Percentiles rank a stretch among this genome's conserved stretches.
These are phyloP conservation scores for Petrolisthes cinctipes DNA, from an alignment of 2,888 invertebrate genomes.

Conservation along the genomic window DNA sequence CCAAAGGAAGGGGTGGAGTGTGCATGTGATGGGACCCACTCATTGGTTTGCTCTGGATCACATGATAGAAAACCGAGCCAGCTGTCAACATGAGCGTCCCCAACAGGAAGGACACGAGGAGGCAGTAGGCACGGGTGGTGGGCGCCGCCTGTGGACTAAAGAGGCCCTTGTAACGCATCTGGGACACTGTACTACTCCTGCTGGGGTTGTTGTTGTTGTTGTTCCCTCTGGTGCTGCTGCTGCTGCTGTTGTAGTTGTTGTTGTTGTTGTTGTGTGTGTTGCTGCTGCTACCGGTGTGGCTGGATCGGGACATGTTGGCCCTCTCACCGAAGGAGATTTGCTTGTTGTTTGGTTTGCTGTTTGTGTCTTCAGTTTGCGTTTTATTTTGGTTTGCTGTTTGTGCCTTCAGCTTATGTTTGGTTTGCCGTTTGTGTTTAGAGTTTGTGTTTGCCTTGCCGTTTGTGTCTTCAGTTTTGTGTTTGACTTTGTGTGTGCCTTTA, in stretches of 20 bases:
- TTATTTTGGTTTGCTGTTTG: no score
- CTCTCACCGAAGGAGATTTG: no score
- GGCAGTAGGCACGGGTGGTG: conserved; percentile 56
- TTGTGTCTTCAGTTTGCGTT: no score
- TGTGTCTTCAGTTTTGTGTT: no score
- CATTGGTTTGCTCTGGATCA: conserved; percentile 52
- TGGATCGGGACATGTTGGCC: neutral
- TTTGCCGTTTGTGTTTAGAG: no score
- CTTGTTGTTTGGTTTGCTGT: no score
- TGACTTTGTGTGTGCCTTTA: no score
- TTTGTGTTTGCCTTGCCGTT: no score
- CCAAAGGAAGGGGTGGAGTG: conserved; percentile 56
- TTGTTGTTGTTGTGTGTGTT: neutral
- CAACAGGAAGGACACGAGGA: conserved; percentile 50
- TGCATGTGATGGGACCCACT: conserved; percentile 57
- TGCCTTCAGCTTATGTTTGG: no score
- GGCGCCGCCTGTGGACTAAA: conserved; percentile 51
- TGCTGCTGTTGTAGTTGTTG: neutral
- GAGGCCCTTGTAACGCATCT: conserved; percentile 47
- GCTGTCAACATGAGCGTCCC: conserved; percentile 55
- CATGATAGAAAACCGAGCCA: conserved; percentile 59
- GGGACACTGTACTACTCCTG: neutral
- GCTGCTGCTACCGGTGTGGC: neutral
- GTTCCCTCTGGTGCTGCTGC: neutral
- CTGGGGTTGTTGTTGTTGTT: neutral